Evolutionary conservation across 2,113 vertebrate species (phyloP).

Genomic region (Numenius arquata): DNA sequence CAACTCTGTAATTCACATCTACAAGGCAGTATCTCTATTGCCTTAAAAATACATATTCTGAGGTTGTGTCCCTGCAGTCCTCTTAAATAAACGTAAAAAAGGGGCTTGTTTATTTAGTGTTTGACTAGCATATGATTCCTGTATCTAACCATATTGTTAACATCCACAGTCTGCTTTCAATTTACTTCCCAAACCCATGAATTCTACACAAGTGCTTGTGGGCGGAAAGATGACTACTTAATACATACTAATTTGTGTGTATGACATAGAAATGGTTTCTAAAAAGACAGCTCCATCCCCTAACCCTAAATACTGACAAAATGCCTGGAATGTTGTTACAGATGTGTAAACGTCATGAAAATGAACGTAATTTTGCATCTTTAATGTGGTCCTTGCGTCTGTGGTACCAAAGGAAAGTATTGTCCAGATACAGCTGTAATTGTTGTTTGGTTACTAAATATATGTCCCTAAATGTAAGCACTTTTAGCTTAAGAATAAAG

Average conservation of each 20-base stretch:
- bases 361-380: background rate
- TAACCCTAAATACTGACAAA: background rate
- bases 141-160: constrained; percentile 19
- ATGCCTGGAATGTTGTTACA: background rate
- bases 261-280: constrained; percentile 1
- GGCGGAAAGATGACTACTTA: constrained; percentile 21
- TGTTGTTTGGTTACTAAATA: background rate
- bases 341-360: background rate
- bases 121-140: background rate
- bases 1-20: background rate
- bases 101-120: background rate
- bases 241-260: background rate
- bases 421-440: background rate
- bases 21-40: background rate
- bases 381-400: background rate
- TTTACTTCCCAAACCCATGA: constrained; percentile 21
- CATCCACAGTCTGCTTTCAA: constrained; percentile 35
- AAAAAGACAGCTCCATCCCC: background rate
- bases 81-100: background rate
- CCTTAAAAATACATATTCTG: background rate
- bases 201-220: constrained; percentile 25
- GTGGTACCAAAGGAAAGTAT: background rate
- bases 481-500: background rate
- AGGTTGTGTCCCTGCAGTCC: background rate
- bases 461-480: background rate